These are phyloP conservation scores for Achroia grisella DNA, from an alignment of 1,140 invertebrate species.

Conservation along the genomic window DNA sequence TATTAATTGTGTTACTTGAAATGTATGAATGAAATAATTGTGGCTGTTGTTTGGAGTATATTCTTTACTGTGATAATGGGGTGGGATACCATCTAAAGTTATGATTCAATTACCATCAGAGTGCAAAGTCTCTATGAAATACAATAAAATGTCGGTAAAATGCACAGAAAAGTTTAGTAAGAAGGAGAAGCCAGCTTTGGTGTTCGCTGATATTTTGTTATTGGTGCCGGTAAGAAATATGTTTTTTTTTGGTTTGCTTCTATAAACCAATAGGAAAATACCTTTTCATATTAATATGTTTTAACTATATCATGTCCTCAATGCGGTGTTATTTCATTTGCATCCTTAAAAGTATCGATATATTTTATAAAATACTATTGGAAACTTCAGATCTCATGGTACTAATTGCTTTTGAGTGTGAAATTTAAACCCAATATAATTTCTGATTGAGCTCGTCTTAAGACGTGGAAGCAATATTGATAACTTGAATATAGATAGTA, in stretches of 20 bases:
- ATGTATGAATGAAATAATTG: conserved; percentile 4
- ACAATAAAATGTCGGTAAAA: conserved; percentile 45
- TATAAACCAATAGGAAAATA: conserved; percentile 69
- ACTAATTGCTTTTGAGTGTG: conserved; percentile 59
- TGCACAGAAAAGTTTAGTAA: conserved; percentile 53
- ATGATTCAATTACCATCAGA: conserved; percentile 17
- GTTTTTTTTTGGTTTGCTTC: conserved; percentile 53
- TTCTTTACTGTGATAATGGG: conserved; percentile 64
- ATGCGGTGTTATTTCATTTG: conserved; percentile 65
- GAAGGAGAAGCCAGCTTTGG: conserved; percentile 67
- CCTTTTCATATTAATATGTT: conserved; percentile 74
- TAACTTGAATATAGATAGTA: conserved; percentile 14
- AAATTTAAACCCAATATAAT: conserved; percentile 26
- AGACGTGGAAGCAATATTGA: conserved; percentile 11
- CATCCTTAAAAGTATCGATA: conserved; percentile 54
- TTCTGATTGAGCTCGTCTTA: conserved; percentile 19
- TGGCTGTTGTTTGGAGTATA: conserved; percentile 6
- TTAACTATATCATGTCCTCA: conserved; percentile 75
- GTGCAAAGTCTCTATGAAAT: conserved; percentile 22
- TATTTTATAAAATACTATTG: conserved; percentile 45
- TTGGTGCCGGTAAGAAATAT: conserved; percentile 54
- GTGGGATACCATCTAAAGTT: conserved; percentile 37
- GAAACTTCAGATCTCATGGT: conserved; percentile 68
- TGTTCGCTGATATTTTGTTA: conserved; percentile 51
- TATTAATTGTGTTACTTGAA: conserved; percentile 1